These are phyloP conservation scores for Alviniconcha marisindica DNA, from an alignment of 1,140 invertebrate species.

Conservation along the genomic window DNA sequence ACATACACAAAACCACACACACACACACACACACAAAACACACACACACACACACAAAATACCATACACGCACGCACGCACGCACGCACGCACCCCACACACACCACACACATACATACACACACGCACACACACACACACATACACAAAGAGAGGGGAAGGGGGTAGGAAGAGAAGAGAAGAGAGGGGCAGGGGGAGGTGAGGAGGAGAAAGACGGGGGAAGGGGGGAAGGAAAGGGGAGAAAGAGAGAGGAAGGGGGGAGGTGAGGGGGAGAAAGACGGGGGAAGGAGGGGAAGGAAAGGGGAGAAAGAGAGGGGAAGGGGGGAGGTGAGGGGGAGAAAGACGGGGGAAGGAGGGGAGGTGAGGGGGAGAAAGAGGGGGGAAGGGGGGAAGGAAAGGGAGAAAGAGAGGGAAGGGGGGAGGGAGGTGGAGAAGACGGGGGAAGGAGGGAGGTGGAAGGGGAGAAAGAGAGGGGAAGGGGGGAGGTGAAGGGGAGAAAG, in stretches of 20 bases:
- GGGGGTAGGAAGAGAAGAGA: too few relatives aligned
- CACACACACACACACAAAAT: too few relatives aligned
- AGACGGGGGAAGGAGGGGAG: neutral
- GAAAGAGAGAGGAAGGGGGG: too few relatives aligned
- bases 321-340: neutral
- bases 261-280: neutral
- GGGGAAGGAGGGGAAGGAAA: neutral
- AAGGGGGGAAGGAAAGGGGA: too few relatives aligned
- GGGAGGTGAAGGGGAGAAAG: neutral
- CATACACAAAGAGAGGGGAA: too few relatives aligned
- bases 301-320: neutral
- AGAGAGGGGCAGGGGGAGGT: too few relatives aligned
- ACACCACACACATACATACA: neutral
- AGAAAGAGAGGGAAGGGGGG: conserved; percentile 4
- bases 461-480: neutral
- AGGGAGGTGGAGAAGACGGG: neutral
- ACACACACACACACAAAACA: too few relatives aligned
- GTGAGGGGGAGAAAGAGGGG: neutral
- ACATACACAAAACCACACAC: too few relatives aligned
- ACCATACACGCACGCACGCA: too few relatives aligned
- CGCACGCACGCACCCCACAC: too few relatives aligned
- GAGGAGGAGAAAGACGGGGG: too few relatives aligned
- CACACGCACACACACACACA: too few relatives aligned
- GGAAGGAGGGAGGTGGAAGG: neutral
- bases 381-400: neutral